A percentile compares a stretch with the other conserved stretches of the same genome.
These are phyloP conservation scores for Sternarchorhynchus goeldii DNA, from an alignment of 2,797 vertebrate species.

Conservation along the genomic window DNA sequence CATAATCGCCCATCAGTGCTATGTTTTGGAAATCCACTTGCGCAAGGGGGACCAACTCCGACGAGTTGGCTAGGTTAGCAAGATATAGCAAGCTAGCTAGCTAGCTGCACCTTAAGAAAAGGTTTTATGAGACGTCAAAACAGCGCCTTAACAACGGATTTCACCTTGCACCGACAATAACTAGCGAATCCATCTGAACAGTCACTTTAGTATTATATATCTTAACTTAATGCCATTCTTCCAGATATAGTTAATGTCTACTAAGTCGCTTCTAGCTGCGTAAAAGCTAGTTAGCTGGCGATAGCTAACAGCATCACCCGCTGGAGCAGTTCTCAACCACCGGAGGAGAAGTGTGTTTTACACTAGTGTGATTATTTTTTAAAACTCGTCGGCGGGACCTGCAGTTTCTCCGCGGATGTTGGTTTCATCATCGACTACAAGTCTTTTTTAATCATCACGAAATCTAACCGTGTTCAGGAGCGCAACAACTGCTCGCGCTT, in stretches of 20 bases:
- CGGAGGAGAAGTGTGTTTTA: slow-evolving; percentile 36
- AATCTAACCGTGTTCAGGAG: slow-evolving; percentile 29
- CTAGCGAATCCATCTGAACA: neutral
- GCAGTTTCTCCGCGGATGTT: slow-evolving; percentile 27
- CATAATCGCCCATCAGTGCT: slow-evolving; percentile 32
- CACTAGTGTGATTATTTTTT: neutral
- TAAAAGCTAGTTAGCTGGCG: neutral
- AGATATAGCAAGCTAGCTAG: slow-evolving; percentile 55
- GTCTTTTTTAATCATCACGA: neutral
- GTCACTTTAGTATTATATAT: neutral
- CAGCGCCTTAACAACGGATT: neutral
- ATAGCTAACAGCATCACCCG: no score
- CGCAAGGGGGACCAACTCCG: slow-evolving; percentile 59
- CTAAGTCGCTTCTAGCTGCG: neutral
- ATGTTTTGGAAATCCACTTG: slow-evolving; percentile 51
- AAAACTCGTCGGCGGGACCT: slow-evolving; percentile 6
- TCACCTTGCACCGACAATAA: neutral
- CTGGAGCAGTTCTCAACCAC: neutral
- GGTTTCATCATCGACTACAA: slow-evolving; percentile 9
- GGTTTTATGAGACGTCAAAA: slow-evolving; percentile 1
- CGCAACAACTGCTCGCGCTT: slow-evolving; percentile 8
- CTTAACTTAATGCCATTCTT: neutral
- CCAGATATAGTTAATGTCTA: neutral
- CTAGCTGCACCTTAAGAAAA: slow-evolving; percentile 56
- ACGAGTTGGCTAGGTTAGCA: slow-evolving; percentile 29